Evolutionary conservation across 2,113 vertebrate species (phyloP).

Genomic region (Apistogramma diplotaenia): DNA sequence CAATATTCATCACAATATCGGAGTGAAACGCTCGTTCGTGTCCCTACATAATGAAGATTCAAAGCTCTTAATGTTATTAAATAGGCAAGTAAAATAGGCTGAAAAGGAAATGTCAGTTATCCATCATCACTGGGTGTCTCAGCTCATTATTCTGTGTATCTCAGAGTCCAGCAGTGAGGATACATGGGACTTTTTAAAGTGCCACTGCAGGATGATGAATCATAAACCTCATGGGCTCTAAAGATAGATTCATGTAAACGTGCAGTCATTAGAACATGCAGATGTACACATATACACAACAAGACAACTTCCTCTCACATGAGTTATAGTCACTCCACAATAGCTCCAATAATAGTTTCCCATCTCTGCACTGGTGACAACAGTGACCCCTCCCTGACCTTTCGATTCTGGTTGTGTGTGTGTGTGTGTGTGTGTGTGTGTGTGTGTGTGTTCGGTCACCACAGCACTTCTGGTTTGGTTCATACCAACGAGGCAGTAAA

Average conservation of each 20-base stretch:
- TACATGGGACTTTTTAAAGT: slow-evolving; percentile 44
- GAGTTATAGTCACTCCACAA: slow-evolving; percentile 64
- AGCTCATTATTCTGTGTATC: slow-evolving; percentile 20
- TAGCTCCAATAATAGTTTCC: slow-evolving; percentile 69
- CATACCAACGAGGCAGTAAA: slow-evolving; percentile 24
- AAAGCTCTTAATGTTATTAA: background rate
- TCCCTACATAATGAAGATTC: background rate
- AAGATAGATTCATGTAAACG: slow-evolving; percentile 64
- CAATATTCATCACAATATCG: background rate
- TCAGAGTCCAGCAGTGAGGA: slow-evolving; percentile 18
- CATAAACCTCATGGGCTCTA: slow-evolving; percentile 40
- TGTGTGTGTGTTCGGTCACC: too few species aligned
- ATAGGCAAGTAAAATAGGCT: background rate
- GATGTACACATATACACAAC: slow-evolving; percentile 40
- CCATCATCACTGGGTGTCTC: slow-evolving; percentile 17
- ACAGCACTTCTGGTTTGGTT: slow-evolving; percentile 39
- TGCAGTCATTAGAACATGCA: slow-evolving; percentile 36
- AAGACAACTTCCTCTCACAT: slow-evolving; percentile 64
- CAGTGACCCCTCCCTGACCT: slow-evolving; percentile 52
- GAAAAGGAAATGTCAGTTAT: background rate
- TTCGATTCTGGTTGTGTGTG: background rate
- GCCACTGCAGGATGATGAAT: slow-evolving; percentile 29
- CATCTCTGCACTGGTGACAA: slow-evolving; percentile 39
- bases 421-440: too few species aligned
- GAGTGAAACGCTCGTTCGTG: background rate